A percentile compares a stretch with the other conserved stretches of the same genome.
phyloP scores from a whole-genome alignment of 2,113 vertebrate genomes.

The Pollachius pollachius region DNA sequence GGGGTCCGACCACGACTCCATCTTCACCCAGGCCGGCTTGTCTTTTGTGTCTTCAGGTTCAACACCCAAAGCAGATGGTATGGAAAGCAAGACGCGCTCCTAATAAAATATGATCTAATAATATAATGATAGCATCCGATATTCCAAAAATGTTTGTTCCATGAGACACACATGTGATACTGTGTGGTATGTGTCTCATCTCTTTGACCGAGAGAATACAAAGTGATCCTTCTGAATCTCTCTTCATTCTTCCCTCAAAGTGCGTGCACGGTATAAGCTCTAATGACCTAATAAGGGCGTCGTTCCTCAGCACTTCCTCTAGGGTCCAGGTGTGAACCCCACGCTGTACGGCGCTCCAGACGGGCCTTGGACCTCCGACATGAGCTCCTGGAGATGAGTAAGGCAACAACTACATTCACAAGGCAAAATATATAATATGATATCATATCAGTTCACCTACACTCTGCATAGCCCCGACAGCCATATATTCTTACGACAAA shows the following conservation, averaged over 20 bases:
- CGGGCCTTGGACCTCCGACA: slow-evolving; percentile 63
- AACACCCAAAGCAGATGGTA: slow-evolving; percentile 31
- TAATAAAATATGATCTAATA: too few species aligned
- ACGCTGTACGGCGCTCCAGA: slow-evolving; percentile 34
- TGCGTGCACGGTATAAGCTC: not conserved
- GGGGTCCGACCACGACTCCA: slow-evolving; percentile 56
- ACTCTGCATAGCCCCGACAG: too few species aligned
- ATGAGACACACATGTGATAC: too few species aligned
- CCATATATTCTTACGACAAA: too few species aligned
- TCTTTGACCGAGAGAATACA: too few species aligned
- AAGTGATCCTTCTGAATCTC: too few species aligned
- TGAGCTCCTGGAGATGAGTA: slow-evolving; percentile 59
- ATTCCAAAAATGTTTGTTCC: too few species aligned
- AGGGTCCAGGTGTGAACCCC: slow-evolving; percentile 54
- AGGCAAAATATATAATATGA: not conserved
- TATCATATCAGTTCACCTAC: too few species aligned
- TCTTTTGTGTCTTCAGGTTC: slow-evolving; percentile 60
- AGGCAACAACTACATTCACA: not conserved
- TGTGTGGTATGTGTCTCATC: too few species aligned
- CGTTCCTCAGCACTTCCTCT: not conserved
- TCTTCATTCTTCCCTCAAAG: too few species aligned
- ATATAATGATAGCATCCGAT: too few species aligned
- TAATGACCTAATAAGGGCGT: not conserved
- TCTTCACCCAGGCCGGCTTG: slow-evolving; percentile 74
- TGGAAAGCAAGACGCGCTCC: not conserved